Evolutionary conservation across 2,888 invertebrate genomes (phyloP).

Genomic region (Dysmachus trigonus): DNA sequence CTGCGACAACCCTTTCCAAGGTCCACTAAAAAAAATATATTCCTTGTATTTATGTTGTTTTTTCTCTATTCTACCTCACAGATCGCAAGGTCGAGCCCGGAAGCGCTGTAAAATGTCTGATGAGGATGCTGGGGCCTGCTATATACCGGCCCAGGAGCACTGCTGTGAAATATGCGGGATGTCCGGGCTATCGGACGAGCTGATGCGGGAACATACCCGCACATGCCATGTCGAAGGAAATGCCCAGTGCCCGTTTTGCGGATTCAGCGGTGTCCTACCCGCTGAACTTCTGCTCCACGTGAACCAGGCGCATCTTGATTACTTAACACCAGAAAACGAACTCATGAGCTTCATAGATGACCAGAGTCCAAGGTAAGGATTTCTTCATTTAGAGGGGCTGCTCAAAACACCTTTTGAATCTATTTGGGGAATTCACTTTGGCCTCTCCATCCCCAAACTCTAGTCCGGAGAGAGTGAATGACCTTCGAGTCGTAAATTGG

Average conservation of each 20-base stretch:
- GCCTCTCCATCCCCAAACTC: not conserved
- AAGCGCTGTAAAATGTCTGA: constrained; percentile 48
- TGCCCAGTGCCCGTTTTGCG: constrained; percentile 84
- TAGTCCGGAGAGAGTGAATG: not conserved
- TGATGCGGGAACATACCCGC: constrained; percentile 81
- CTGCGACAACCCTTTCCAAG: not conserved
- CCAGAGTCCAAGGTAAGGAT: constrained; percentile 68
- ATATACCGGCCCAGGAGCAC: constrained; percentile 57
- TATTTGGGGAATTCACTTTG: not conserved
- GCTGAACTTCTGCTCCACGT: constrained; percentile 82
- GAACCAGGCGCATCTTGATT: constrained; percentile 84
- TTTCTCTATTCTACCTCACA: not conserved
- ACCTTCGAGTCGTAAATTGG: not conserved
- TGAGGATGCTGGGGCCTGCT: constrained; percentile 51
- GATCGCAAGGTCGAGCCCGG: not conserved
- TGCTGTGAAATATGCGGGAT: constrained; percentile 88
- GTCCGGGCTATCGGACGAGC: constrained; percentile 80
- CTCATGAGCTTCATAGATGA: constrained; percentile 82
- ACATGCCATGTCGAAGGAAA: constrained; percentile 81
- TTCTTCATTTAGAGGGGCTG: not conserved
- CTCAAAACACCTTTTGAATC: not conserved
- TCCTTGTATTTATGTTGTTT: no score
- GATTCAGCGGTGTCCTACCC: constrained; percentile 76
- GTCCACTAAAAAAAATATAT: not conserved
- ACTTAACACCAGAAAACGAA: constrained; percentile 81